These are phyloP conservation scores for Cyprinodon tularosa DNA, from an alignment of 2,113 vertebrate species.

Conservation along the genomic window DNA sequence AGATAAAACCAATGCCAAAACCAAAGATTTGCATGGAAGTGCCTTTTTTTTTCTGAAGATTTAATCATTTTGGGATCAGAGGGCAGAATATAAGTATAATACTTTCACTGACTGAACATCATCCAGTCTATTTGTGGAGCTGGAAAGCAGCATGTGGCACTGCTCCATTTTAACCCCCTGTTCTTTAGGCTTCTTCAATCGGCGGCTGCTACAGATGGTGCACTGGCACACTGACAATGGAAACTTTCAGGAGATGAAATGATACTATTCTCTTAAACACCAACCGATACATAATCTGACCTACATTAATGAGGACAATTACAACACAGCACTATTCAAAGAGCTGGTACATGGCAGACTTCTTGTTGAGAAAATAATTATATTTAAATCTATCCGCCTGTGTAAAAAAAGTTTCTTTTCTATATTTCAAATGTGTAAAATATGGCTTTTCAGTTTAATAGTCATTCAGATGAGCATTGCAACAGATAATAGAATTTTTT, in stretches of 20 bases:
- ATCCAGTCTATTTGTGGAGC: slow-evolving; percentile 47
- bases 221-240: slow-evolving; percentile 46
- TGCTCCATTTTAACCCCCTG: slow-evolving; percentile 55
- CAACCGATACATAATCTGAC: slow-evolving; percentile 9
- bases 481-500: background rate
- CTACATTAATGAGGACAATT: slow-evolving; percentile 27
- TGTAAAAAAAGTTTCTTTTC: background rate
- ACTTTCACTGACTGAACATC: slow-evolving; percentile 15
- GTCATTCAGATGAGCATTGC: background rate
- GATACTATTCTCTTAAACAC: slow-evolving; percentile 13
- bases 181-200: slow-evolving; percentile 44
- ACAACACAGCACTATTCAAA: slow-evolving; percentile 5
- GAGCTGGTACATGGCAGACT: background rate
- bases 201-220: slow-evolving; percentile 59
- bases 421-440: background rate
- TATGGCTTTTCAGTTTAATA: background rate
- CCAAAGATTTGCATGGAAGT: background rate
- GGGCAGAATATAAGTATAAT: background rate
- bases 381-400: background rate
- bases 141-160: slow-evolving; percentile 41
- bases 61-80: slow-evolving; percentile 10
- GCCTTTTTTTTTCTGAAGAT: background rate
- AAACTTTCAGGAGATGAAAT: slow-evolving; percentile 49
- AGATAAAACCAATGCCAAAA: slow-evolving; percentile 9
- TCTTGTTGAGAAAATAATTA: background rate